phyloP scores from a whole-genome alignment of 2,113 vertebrate genomes.

The Monarcha castaneiventris region DNA sequence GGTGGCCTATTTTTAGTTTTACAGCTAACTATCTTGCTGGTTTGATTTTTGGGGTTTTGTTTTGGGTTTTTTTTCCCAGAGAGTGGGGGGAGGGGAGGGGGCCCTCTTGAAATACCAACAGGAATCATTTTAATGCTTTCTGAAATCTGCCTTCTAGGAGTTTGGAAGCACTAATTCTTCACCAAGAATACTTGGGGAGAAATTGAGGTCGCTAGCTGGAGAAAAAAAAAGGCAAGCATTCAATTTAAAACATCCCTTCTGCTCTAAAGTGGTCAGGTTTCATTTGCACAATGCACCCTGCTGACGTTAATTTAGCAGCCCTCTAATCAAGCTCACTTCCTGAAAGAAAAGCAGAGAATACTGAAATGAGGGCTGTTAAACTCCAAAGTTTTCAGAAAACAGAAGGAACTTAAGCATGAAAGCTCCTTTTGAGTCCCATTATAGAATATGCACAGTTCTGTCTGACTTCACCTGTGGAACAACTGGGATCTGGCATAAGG shows the following conservation, averaged over 20 bases:
- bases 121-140: slow-evolving; percentile 18
- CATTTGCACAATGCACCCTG: background rate
- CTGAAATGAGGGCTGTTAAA: background rate
- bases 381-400: background rate
- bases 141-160: slow-evolving; percentile 12
- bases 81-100: background rate
- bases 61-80: background rate
- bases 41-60: background rate
- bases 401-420: background rate
- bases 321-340: slow-evolving; percentile 4
- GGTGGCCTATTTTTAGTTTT: background rate
- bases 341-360: background rate
- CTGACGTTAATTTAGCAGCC: background rate
- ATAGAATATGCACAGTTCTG: background rate
- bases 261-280: background rate
- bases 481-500: background rate
- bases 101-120: background rate
- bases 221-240: background rate
- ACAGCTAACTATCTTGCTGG: background rate
- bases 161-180: background rate
- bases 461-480: background rate
- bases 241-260: background rate
- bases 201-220: background rate
- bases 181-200: background rate
- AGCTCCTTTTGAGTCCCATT: background rate